These are phyloP conservation scores for Dromius quadrimaculatus DNA, from an alignment of 2,888 invertebrate genomes.

Conservation along the genomic window DNA sequence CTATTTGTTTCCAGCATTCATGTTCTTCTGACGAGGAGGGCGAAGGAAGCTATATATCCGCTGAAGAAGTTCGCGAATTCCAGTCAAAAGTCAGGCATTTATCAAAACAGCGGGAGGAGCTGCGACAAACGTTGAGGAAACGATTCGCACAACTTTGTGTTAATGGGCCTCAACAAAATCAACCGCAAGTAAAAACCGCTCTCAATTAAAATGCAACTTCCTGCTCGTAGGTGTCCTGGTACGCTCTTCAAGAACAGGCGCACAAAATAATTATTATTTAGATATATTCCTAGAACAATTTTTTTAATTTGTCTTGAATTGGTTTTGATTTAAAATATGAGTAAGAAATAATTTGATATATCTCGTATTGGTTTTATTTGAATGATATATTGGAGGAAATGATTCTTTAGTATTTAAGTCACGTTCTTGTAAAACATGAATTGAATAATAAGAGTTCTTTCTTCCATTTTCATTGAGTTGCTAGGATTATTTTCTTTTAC, in stretches of 20 bases:
- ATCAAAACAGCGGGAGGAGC: slow-evolving; percentile 82
- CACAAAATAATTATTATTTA: too few relatives aligned
- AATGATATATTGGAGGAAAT: too few relatives aligned
- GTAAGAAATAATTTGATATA: too few relatives aligned
- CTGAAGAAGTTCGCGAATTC: slow-evolving; percentile 89
- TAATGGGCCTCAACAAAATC: slow-evolving; percentile 65
- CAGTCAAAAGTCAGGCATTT: slow-evolving; percentile 83
- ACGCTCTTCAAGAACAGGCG: slow-evolving; percentile 29
- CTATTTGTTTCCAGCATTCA: slow-evolving; percentile 72
- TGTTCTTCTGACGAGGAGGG: slow-evolving; percentile 83
- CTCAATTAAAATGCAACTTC: slow-evolving; percentile 46
- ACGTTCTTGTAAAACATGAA: too few relatives aligned
- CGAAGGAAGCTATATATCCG: slow-evolving; percentile 81
- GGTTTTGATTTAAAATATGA: too few relatives aligned
- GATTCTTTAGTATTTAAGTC: too few relatives aligned
- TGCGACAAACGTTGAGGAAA: slow-evolving; percentile 84
- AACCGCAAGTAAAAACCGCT: slow-evolving; percentile 18
- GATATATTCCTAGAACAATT: too few relatives aligned
- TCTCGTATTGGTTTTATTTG: too few relatives aligned
- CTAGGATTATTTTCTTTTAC: too few relatives aligned
- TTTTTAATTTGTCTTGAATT: too few relatives aligned
- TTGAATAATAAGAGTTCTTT: too few relatives aligned
- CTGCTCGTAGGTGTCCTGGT: slow-evolving; percentile 61
- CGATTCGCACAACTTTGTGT: slow-evolving; percentile 86
- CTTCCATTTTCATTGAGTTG: too few relatives aligned